A percentile compares a stretch with the other conserved stretches of the same genome.
Conservation (phyloP, 2,888 invertebrate species). For the Hybos culiciformis region DNA sequence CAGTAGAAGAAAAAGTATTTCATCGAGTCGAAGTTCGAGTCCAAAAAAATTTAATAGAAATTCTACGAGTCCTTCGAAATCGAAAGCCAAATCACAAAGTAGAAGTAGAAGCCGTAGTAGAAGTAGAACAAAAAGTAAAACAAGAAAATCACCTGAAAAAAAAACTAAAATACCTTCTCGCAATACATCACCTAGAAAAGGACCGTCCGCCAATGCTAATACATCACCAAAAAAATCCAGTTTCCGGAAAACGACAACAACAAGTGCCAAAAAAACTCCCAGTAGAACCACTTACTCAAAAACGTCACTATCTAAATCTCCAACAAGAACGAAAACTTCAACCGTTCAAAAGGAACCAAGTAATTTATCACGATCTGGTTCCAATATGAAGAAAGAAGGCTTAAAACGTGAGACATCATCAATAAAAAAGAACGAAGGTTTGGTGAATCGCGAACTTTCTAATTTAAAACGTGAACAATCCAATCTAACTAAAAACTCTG, state of each 20-base stretch:
- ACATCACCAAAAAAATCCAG: constrained; percentile 12
- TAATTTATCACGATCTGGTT: constrained; percentile 12
- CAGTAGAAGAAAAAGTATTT: neutral
- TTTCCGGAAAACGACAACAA: constrained; percentile 18
- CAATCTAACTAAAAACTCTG: too few relatives aligned
- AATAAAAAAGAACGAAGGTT: constrained; percentile 7
- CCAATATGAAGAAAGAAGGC: constrained; percentile 15
- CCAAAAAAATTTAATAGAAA: constrained; percentile 18
- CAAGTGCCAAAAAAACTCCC: constrained; percentile 32
- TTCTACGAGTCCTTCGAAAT: constrained; percentile 23
- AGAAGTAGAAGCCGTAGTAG: constrained; percentile 9
- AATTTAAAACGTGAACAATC: constrained; percentile 6
- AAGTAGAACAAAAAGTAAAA: constrained; percentile 9
- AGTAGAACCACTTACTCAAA: constrained; percentile 8
- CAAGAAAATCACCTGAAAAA: constrained; percentile 13
- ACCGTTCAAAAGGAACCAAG: constrained; percentile 16
- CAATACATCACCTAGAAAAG: constrained; percentile 5
- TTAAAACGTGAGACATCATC: constrained; percentile 14
- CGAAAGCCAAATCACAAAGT: constrained; percentile 10
- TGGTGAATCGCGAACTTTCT: too few relatives aligned
- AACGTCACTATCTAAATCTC: constrained; percentile 4
- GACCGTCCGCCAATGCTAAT: constrained; percentile 8
- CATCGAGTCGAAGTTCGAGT: constrained; percentile 16
- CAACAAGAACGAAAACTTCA: constrained; percentile 8
- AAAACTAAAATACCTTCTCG: constrained; percentile 13